Conservation (phyloP, 1,140 invertebrate species). For the Cyclina sinensis region DNA sequence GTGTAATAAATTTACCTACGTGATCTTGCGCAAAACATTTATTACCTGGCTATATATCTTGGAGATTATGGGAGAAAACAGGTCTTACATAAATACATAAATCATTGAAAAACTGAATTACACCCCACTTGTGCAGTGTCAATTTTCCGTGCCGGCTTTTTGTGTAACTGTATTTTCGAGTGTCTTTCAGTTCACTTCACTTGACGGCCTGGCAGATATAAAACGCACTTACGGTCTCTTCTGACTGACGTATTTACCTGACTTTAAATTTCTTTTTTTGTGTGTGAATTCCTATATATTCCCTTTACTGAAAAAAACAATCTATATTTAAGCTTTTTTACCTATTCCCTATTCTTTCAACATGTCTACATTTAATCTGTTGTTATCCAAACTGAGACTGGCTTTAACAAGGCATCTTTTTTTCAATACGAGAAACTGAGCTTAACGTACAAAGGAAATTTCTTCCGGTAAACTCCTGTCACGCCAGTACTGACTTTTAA, state of each 20-base stretch:
- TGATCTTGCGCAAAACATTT: constrained; percentile 14
- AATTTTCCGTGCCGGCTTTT: constrained; percentile 37
- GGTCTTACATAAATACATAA: constrained; percentile 26
- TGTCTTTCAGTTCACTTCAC: constrained; percentile 11
- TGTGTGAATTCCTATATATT: too few relatives aligned
- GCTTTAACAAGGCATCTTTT: too few relatives aligned
- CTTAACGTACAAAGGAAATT: too few relatives aligned
- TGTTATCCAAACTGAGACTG: too few relatives aligned
- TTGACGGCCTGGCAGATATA: constrained; percentile 33
- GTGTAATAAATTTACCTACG: background rate
- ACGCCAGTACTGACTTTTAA: too few relatives aligned
- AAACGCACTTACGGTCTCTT: background rate
- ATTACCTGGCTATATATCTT: background rate
- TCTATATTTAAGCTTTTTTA: too few relatives aligned
- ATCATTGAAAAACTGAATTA: constrained; percentile 5
- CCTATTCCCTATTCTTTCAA: too few relatives aligned
- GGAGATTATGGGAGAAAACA: background rate
- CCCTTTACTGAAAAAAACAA: too few relatives aligned
- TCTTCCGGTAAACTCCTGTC: too few relatives aligned
- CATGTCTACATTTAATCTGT: too few relatives aligned
- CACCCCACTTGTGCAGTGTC: constrained; percentile 8
- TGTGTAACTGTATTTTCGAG: constrained; percentile 27
- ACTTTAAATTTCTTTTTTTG: background rate
- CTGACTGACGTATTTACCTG: background rate
- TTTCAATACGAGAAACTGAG: too few relatives aligned